Evolutionary conservation across 2,888 invertebrate species (phyloP).

Genomic region (Anoplius nigerrimus): DNA sequence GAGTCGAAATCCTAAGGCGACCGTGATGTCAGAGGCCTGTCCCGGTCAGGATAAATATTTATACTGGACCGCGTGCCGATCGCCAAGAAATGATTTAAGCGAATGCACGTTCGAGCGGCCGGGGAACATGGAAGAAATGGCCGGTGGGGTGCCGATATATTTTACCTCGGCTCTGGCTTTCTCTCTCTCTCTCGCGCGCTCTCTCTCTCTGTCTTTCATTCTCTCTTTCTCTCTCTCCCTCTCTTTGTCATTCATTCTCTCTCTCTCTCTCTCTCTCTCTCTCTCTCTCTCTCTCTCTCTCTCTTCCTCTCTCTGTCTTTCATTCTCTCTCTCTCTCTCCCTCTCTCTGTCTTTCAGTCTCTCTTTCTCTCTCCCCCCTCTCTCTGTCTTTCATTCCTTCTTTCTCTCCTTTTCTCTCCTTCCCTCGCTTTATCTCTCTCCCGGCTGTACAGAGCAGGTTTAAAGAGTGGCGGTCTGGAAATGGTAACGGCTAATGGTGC

Average conservation of each 20-base stretch:
- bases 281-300: no score
- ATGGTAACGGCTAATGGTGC: slow-evolving; percentile 66
- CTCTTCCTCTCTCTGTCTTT: slow-evolving; percentile 17
- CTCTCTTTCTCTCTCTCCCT: slow-evolving; percentile 18
- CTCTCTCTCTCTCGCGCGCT: slow-evolving; percentile 14
- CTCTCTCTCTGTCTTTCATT: slow-evolving; percentile 17
- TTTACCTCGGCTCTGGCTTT: no score
- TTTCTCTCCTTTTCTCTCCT: no score
- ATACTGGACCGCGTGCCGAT: slow-evolving; percentile 57
- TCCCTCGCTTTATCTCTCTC: no score
- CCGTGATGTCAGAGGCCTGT: slow-evolving; percentile 53
- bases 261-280: no score
- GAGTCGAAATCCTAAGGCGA: slow-evolving; percentile 40
- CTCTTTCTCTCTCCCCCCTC: slow-evolving; percentile 15
- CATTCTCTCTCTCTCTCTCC: slow-evolving; percentile 12
- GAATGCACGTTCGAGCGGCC: slow-evolving; percentile 46
- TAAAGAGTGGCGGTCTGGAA: slow-evolving; percentile 59
- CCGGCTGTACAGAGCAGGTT: neutral
- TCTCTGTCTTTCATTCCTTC: no score
- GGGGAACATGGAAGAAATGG: slow-evolving; percentile 25
- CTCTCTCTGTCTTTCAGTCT: slow-evolving; percentile 17
- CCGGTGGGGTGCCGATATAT: slow-evolving; percentile 17
- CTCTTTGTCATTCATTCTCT: slow-evolving; percentile 1
- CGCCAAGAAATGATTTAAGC: slow-evolving; percentile 59
- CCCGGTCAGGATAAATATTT: slow-evolving; percentile 66